Evolutionary conservation across 2,113 vertebrate genomes (phyloP).

Genomic region (Crocuta crocuta): DNA sequence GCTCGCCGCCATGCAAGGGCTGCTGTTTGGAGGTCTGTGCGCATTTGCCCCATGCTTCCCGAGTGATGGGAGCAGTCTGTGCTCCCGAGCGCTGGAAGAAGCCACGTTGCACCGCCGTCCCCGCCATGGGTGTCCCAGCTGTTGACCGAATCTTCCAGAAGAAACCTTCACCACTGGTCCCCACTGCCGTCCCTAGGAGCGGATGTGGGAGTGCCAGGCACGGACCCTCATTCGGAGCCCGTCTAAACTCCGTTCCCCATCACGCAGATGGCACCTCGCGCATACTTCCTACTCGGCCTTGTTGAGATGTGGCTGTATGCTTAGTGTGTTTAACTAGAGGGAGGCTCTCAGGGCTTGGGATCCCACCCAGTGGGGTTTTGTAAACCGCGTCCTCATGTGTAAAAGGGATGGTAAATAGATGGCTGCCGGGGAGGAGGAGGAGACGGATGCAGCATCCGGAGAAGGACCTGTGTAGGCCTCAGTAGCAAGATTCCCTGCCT

Average conservation of each 20-base stretch:
- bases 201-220: rapidly evolving
- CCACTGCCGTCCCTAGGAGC: neutral
- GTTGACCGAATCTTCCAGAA: neutral
- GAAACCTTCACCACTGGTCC: neutral
- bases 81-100: neutral
- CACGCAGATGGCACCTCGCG: rapidly evolving
- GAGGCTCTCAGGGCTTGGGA: neutral
- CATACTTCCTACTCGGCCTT: neutral
- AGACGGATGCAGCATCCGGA: neutral
- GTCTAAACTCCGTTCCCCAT: rapidly evolving
- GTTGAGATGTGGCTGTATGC: rapidly evolving
- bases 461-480: rapidly evolving
- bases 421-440: neutral
- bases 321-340: neutral
- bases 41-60: neutral
- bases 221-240: neutral
- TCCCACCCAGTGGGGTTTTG: neutral
- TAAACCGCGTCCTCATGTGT: neutral
- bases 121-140: neutral
- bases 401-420: neutral
- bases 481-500: neutral
- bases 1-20: neutral
- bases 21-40: neutral
- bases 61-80: rapidly evolving
- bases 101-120: neutral